phyloP scores from a whole-genome alignment of 1,140 invertebrate species.

The Calycopis cecrops region DNA sequence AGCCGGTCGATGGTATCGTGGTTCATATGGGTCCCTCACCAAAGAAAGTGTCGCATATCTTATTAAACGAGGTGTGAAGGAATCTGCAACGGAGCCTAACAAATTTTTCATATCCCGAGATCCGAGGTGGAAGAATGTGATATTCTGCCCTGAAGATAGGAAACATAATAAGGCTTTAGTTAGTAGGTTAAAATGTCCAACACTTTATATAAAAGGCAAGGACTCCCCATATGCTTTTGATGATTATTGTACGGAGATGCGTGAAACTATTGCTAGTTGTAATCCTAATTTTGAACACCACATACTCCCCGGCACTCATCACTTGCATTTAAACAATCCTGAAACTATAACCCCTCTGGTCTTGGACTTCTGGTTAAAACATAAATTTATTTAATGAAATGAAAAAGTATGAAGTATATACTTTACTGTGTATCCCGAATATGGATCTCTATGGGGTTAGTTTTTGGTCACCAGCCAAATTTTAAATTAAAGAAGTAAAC shows the following conservation, averaged over 20 bases:
- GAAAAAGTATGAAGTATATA: too few relatives aligned
- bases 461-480: too few relatives aligned
- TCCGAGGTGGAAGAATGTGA: conserved; percentile 70
- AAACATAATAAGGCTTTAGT: conserved; percentile 73
- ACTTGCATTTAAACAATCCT: conserved; percentile 84
- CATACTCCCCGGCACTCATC: conserved; percentile 82
- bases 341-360: conserved; percentile 76
- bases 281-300: conserved; percentile 78
- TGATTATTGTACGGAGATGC: conserved; percentile 73
- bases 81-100: conserved; percentile 72
- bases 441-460: too few relatives aligned
- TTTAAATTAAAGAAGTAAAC: too few relatives aligned
- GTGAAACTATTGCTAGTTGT: conserved; percentile 72
- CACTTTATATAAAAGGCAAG: conserved; percentile 76
- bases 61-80: conserved; percentile 74
- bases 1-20: conserved; percentile 70
- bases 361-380: conserved; percentile 76
- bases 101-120: conserved; percentile 80
- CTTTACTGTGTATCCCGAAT: too few relatives aligned
- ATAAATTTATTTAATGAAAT: conserved; percentile 43
- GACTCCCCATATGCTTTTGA: conserved; percentile 75
- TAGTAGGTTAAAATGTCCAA: conserved; percentile 72
- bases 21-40: conserved; percentile 71
- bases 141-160: conserved; percentile 66
- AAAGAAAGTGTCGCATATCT: conserved; percentile 75